A percentile compares a stretch with the other conserved stretches of the same genome.
Evolutionary conservation across 1,140 invertebrate species (phyloP).

Genomic region (Macrotrachela quadricornifera): DNA sequence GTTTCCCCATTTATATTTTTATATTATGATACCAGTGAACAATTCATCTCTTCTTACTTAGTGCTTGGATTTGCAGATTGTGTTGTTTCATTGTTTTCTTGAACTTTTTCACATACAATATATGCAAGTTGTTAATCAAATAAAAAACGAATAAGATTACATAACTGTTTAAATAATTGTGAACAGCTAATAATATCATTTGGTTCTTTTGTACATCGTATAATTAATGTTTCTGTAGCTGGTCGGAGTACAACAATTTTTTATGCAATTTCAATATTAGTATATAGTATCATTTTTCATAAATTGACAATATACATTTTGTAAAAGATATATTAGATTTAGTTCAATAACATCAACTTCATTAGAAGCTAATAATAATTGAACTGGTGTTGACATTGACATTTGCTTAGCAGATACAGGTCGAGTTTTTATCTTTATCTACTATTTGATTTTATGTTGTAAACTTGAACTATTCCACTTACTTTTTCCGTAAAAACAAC

Average conservation of each 20-base stretch:
- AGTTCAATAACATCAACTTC: no score
- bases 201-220: constrained; percentile 52
- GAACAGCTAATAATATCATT: constrained; percentile 30
- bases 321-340: no score
- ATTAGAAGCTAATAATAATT: constrained; percentile 53
- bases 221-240: constrained; percentile 58
- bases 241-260: constrained; percentile 61
- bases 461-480: constrained; percentile 10
- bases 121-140: constrained; percentile 11
- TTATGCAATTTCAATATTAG: constrained; percentile 52
- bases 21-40: no score
- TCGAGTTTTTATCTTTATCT: constrained; percentile 54
- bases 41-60: no score
- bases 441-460: background rate
- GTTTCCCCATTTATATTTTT: no score
- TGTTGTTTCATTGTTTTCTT: background rate
- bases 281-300: constrained; percentile 61
- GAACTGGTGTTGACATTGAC: constrained; percentile 81
- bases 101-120: background rate
- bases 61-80: no score
- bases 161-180: constrained; percentile 17
- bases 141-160: constrained; percentile 17
- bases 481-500: constrained; percentile 94
- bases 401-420: constrained; percentile 92
- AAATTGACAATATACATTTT: no score